Base-by-base conservation (phyloP, 2,797 vertebrate genomes). In the Cyclopterus lumpus region DNA sequence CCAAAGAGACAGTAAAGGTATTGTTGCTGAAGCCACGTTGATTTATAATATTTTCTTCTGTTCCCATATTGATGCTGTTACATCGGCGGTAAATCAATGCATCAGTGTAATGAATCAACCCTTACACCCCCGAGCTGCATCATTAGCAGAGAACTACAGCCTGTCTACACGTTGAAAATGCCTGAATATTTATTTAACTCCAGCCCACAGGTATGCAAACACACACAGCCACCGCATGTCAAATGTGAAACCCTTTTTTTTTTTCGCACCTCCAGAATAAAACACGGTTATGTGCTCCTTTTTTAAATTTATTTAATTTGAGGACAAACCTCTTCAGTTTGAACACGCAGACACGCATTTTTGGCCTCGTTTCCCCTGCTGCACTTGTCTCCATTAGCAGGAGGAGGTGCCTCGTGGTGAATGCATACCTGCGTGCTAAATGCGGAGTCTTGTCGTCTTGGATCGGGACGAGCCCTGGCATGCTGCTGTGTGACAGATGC, bases 401-500 rank as follows among this genome's bases (percentile, higher is more conserved):
- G 59, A 67, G 46, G 71, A 51, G 48, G 40, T 55, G 65, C 68
- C 8, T 54, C 16, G 30, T 38, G 67, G 61, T 42, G 58, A 72
- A 73, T 77, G 7, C 75, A 75, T 75, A 88, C 86, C 80, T 72
- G 77, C 24, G 44, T 68, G 62, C 16, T 70, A 67, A 79, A 76
- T 16, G 51, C n/a, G 59, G 51, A 78, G 75, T 36, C 68, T 66
- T 63, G 59, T 58, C 48, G 28, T 0, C 44, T 71, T 80, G 60
- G 53, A 12, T 32, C 57, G 64, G 22, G 88, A 77, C 87, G 79
- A 69, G 85, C 60, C 80, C 51, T 62, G 67, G 74, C 84, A 58
- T 14, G 79, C 77, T 71, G 61, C 78, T 46, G 78, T 72, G 70
- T 71, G 82, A 84, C 88, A 73, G 75, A 82, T 66, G 57, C 74